phyloP scores from a whole-genome alignment of 2,113 vertebrate species.

The Podilymbus podiceps region DNA sequence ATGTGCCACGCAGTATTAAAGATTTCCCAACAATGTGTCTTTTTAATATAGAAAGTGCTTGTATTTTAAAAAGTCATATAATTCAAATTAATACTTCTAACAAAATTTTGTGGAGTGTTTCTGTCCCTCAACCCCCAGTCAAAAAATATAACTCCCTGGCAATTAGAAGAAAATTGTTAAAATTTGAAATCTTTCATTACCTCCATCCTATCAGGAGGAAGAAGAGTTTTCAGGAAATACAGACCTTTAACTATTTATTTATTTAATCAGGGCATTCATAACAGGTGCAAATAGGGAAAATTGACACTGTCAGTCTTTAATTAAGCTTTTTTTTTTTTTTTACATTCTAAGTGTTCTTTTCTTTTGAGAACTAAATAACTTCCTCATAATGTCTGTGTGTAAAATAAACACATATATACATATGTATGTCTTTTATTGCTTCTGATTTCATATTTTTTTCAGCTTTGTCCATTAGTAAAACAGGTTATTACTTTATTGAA shows the following conservation, averaged over 20 bases:
- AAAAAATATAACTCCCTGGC: background rate
- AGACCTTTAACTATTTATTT: background rate
- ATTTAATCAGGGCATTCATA: background rate
- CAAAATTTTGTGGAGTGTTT: background rate
- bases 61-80: background rate
- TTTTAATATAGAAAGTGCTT: background rate
- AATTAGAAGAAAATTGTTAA: background rate
- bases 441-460: background rate
- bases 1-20: background rate
- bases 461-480: background rate
- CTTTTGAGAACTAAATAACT: background rate
- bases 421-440: background rate
- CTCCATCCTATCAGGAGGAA: background rate
- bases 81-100: background rate
- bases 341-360: background rate
- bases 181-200: background rate
- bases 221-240: background rate
- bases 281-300: background rate
- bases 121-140: accelerated
- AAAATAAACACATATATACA: background rate
- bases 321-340: background rate
- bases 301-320: background rate
- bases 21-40: background rate
- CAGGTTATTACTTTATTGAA: background rate
- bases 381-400: background rate